Percentiles rank a stretch among this genome's conserved stretches.
These are phyloP conservation scores for Tupiocoris notatus DNA, from an alignment of 2,888 invertebrate species.

Conservation along the genomic window DNA sequence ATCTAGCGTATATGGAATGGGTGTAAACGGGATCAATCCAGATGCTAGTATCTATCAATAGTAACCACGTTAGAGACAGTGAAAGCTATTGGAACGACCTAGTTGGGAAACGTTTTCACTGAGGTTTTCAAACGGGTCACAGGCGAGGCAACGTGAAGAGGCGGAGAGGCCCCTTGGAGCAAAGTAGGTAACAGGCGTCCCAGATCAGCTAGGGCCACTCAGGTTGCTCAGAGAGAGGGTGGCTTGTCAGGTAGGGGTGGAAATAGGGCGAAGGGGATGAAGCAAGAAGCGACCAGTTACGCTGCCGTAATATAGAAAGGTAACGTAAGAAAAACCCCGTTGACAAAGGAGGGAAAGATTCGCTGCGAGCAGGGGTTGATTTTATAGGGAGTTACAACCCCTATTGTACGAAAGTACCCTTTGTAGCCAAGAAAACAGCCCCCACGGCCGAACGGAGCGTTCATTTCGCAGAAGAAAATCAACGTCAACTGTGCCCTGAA, in stretches of 20 bases:
- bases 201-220: neutral
- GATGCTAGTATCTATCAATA: too few species aligned
- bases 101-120: neutral
- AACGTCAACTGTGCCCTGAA: too few species aligned
- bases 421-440: too few species aligned
- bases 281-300: slow-evolving; percentile 32
- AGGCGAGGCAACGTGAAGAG: neutral
- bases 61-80: neutral
- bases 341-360: too few species aligned
- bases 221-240: neutral
- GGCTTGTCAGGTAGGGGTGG: slow-evolving; percentile 4
- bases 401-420: too few species aligned
- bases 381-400: too few species aligned
- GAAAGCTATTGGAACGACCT: neutral
- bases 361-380: too few species aligned
- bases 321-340: neutral
- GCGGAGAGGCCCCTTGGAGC: neutral
- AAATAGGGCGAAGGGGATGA: slow-evolving; percentile 36
- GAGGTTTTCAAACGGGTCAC: neutral
- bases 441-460: too few species aligned
- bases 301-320: slow-evolving; percentile 3
- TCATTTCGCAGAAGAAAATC: too few species aligned
- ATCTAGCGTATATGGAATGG: too few species aligned
- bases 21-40: too few species aligned
- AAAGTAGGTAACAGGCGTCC: neutral